Conservation (phyloP, 2,113 vertebrate genomes). For the Merops nubicus region DNA sequence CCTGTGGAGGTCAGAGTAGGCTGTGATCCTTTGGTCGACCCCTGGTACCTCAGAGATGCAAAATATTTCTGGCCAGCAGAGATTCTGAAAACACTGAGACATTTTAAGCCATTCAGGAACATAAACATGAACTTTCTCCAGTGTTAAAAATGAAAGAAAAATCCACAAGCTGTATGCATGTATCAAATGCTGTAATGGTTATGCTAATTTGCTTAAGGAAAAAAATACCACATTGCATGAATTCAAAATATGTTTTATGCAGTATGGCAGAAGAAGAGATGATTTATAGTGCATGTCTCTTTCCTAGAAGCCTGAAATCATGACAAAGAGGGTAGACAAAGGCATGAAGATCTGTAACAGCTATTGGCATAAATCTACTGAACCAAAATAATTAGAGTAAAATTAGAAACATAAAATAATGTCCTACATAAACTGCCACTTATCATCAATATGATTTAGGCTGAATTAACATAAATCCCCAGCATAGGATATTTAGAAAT, state of each 20-base stretch:
- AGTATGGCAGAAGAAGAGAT: not conserved
- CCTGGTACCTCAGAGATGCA: not conserved
- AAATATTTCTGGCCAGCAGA: not conserved
- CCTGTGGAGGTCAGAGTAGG: not conserved
- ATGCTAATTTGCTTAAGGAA: not conserved
- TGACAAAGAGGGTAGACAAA: not conserved
- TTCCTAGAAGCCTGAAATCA: not conserved
- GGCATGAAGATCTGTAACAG: not conserved
- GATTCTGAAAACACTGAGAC: not conserved
- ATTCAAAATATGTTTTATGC: not conserved
- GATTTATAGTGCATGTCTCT: rapidly evolving
- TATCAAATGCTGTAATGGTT: not conserved
- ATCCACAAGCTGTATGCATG: not conserved
- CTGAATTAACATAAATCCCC: not conserved
- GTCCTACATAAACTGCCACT: not conserved
- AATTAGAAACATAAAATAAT: not conserved
- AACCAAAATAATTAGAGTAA: not conserved
- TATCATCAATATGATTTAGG: not conserved
- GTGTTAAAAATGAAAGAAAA: not conserved
- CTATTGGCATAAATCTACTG: not conserved
- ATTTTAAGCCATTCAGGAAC: not conserved
- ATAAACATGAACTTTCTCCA: not conserved
- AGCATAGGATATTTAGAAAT: not conserved
- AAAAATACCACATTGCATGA: not conserved
- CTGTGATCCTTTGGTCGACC: not conserved